These are phyloP conservation scores for Turritopsis dohrnii DNA, from an alignment of 30 jellyfish, hydroid and myxozoan genomes.

Conservation along the genomic window DNA sequence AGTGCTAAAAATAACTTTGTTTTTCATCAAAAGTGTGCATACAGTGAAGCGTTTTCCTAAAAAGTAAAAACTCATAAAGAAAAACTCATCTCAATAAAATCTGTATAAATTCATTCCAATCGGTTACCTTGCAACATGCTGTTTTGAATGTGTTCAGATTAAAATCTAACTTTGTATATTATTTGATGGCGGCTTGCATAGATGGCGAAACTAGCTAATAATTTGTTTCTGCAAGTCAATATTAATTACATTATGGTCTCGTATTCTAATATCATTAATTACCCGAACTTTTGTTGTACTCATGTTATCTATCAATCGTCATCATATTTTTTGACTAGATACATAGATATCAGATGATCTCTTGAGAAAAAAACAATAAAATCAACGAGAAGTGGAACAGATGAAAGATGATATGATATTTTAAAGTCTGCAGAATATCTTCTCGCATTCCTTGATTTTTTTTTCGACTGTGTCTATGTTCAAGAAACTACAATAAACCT, in stretches of 20 bases:
- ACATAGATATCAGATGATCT: not conserved
- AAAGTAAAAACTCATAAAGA: not conserved
- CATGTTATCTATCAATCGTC: not conserved
- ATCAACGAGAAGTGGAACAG: no score
- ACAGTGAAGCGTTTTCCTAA: no score
- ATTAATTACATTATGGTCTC: not conserved
- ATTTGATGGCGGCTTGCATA: not conserved
- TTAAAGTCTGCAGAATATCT: no score
- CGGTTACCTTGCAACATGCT: not conserved
- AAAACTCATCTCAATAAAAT: not conserved
- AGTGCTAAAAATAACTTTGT: no score
- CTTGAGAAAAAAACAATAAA: not conserved
- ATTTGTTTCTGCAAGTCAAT: not conserved
- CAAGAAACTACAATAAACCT: not conserved
- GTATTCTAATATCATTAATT: not conserved
- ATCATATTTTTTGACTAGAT: not conserved
- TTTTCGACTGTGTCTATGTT: not conserved
- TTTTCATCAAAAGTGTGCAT: no score
- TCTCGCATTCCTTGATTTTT: not conserved
- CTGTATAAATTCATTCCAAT: not conserved
- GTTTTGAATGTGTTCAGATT: not conserved
- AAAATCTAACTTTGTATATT: not conserved
- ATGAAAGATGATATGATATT: no score
- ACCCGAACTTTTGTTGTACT: not conserved
- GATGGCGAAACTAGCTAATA: not conserved